phyloP scores from a whole-genome alignment of 2,888 invertebrate species.

The Eupithecia subumbrata region DNA sequence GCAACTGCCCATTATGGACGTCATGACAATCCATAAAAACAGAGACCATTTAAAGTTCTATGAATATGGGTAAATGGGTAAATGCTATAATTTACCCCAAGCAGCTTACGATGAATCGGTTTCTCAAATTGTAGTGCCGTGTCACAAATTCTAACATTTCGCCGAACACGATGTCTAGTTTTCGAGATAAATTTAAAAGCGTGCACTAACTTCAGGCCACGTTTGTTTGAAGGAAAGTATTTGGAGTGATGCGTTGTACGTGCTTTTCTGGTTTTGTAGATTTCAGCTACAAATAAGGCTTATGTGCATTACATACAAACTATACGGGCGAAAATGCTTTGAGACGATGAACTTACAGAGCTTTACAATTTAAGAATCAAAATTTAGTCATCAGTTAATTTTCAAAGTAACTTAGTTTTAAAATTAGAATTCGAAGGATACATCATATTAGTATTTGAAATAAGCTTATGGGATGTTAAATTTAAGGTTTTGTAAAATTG shows the following conservation, averaged over 20 bases:
- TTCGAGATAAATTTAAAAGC: slow-evolving; percentile 70
- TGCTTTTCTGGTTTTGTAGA: slow-evolving; percentile 46
- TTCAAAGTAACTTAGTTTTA: not conserved
- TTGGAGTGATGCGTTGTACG: slow-evolving; percentile 56
- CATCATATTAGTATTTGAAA: not conserved
- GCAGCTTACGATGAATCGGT: not conserved
- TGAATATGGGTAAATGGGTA: not conserved
- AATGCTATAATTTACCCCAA: not conserved
- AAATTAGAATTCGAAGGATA: not conserved
- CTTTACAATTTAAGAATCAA: not conserved
- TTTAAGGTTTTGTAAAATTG: not conserved
- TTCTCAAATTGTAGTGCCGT: slow-evolving; percentile 5
- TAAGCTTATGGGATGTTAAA: not conserved
- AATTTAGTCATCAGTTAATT: not conserved
- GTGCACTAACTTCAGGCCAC: slow-evolving; percentile 57
- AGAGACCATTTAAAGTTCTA: not conserved
- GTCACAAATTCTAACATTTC: slow-evolving; percentile 55
- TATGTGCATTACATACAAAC: not conserved
- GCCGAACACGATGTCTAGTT: slow-evolving; percentile 63
- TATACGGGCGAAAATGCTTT: not conserved
- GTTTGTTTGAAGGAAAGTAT: slow-evolving; percentile 61
- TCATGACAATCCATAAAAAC: not conserved
- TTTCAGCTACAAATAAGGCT: not conserved
- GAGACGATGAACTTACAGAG: not conserved
- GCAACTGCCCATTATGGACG: not conserved